Base-by-base conservation (phyloP, 2,888 invertebrate genomes). In the Plagiodera versicolora region DNA sequence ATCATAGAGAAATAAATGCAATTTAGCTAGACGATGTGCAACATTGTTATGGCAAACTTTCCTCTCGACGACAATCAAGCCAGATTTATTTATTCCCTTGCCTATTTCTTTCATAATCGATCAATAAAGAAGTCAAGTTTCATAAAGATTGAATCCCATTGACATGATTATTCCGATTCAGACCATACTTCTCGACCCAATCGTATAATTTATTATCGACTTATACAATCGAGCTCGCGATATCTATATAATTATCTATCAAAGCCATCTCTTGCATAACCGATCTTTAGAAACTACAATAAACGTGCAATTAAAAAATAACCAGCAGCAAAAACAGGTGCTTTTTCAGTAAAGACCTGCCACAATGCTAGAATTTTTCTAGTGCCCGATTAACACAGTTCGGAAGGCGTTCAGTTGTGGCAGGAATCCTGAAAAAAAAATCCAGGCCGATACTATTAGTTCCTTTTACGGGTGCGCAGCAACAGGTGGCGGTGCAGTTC, bases 341-440 rank as follows among this genome's bases (percentile, higher is more conserved):
- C 20, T 39, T 52, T 48, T 52, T 52, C 20, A 52, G 20, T 24
- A 18, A 14, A 14, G 17, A 14, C 3, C 20, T n/a, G 19, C 20
- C 18, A 51, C 30, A 24, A 4, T 11, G n/a, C 24, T 24, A 14
- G 50, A 17, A 30, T 51, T 32, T 30, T 53, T 35, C 48, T 35
- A 20, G 32, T 47, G 30, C 44, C 35, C 58, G 32, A 62, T 62
- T 66, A 62, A 66, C 66, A 66, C 61, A 32, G 56, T 62, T 66
- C 54, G 56, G 50, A 50, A 54, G 11, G 11, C 14, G 39, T 19
- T 53, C 60, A 60, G 53, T 61, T 61, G 58, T 53, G 51, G 61
- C 59, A 67, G 60, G 63, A 67, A 61, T 49, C 53, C 58, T 28
- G 50, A 61, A 67, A 66, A 61, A 67, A 66, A 67, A 67, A 67